Evolutionary conservation across 2,888 invertebrate genomes (phyloP).

Genomic region (Hydraecia micacea): DNA sequence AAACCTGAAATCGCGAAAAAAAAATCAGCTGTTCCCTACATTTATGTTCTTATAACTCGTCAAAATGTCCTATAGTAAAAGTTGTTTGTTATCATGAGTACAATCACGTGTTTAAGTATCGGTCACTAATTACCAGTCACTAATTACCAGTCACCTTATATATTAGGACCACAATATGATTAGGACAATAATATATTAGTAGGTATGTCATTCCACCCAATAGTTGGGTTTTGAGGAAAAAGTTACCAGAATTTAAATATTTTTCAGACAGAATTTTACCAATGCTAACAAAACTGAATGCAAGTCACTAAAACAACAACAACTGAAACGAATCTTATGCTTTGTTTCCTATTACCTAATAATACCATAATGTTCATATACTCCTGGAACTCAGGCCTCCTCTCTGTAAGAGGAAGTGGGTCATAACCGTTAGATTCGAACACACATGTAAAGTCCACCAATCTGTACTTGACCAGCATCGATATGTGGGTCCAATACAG

Average conservation of each 20-base stretch:
- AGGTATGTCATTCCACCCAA: background rate
- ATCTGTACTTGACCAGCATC: background rate
- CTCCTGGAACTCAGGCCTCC: background rate
- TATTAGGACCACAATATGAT: too few relatives aligned
- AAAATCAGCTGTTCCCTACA: too few relatives aligned
- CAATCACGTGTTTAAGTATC: too few relatives aligned
- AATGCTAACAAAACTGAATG: too few relatives aligned
- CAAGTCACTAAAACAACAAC: background rate
- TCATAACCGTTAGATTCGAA: background rate
- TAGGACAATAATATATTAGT: too few relatives aligned
- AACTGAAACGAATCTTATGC: background rate
- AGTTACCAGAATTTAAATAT: background rate
- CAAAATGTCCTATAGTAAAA: too few relatives aligned
- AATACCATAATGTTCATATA: too few relatives aligned
- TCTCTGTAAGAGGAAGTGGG: background rate
- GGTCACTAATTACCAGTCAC: too few relatives aligned
- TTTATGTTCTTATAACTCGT: too few relatives aligned
- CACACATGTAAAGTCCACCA: background rate
- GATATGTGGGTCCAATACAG: background rate
- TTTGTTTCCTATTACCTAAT: background rate
- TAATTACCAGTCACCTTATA: too few relatives aligned
- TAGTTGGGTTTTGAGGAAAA: background rate
- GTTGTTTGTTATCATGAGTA: too few relatives aligned
- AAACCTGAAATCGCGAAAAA: too few relatives aligned
- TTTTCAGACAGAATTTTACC: background rate